Percentiles rank a stretch among this genome's conserved stretches.
Evolutionary conservation across 2,797 vertebrate species (phyloP).

Genomic region (Microchirus variegatus): DNA sequence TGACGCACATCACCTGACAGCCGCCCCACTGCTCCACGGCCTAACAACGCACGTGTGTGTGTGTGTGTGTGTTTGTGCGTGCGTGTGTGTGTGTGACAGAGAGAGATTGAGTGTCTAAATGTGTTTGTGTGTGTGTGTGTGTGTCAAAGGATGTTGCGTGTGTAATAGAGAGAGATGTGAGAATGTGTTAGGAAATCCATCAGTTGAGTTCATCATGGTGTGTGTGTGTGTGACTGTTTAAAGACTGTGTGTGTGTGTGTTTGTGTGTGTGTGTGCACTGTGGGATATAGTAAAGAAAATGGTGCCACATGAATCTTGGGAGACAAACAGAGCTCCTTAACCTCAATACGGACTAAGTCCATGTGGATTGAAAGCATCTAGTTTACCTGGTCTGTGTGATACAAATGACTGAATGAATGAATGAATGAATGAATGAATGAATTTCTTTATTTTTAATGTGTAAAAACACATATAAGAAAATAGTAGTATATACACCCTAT

Average conservation of each 20-base stretch:
- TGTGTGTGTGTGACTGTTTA: constrained; percentile 13
- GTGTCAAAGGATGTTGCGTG: constrained; percentile 43
- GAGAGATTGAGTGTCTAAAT: constrained; percentile 57
- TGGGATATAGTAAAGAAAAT: constrained; percentile 44
- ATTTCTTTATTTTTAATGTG: no score
- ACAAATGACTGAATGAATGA: not conserved
- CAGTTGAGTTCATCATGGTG: constrained; percentile 33
- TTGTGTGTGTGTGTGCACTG: constrained; percentile 18
- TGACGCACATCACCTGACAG: constrained; percentile 87
- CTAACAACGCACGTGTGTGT: constrained; percentile 52
- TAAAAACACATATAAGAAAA: no score
- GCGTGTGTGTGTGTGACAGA: constrained; percentile 20
- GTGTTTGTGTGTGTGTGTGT: constrained; percentile 47
- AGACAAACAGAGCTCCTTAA: constrained; percentile 54
- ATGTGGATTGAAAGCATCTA: constrained; percentile 10
- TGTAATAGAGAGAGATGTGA: constrained; percentile 42
- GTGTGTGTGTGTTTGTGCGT: constrained; percentile 27
- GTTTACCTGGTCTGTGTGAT: no score
- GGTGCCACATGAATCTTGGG: constrained; percentile 54
- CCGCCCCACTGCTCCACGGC: constrained; percentile 76
- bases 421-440: no score
- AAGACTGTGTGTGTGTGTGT: not conserved
- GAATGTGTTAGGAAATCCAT: constrained; percentile 59
- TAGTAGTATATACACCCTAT: no score
- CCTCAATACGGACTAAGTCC: constrained; percentile 30